phyloP scores from a whole-genome alignment of 2,888 invertebrate species.

The Oxyscelio sp. region DNA sequence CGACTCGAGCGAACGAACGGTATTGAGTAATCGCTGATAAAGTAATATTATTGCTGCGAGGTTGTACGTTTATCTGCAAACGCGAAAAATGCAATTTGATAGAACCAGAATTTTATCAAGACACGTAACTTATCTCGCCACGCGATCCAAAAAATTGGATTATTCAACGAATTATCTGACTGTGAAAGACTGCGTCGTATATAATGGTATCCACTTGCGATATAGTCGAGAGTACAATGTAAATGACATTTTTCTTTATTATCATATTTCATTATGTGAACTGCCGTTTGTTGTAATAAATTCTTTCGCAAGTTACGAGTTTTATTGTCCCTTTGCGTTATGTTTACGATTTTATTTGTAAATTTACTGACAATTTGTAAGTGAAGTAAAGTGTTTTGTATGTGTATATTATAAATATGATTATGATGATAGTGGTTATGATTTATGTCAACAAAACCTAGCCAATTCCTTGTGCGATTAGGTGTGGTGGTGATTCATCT shows the following conservation, averaged over 20 bases:
- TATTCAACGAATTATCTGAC: not conserved
- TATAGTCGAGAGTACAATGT: not conserved
- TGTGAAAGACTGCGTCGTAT: not conserved
- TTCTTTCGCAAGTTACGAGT: too few relatives aligned
- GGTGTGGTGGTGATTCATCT: too few relatives aligned
- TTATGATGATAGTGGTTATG: too few relatives aligned
- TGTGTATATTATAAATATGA: too few relatives aligned
- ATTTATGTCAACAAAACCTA: too few relatives aligned
- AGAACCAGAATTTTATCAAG: not conserved
- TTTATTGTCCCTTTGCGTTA: too few relatives aligned
- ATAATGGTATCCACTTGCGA: not conserved
- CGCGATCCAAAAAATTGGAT: not conserved
- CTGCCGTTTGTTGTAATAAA: too few relatives aligned
- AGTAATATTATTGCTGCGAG: not conserved
- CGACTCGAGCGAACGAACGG: not conserved
- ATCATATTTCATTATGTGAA: too few relatives aligned
- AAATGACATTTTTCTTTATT: not conserved
- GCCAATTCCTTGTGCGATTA: too few relatives aligned
- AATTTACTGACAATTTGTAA: too few relatives aligned
- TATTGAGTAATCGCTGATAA: conserved; percentile 8
- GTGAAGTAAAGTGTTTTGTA: too few relatives aligned
- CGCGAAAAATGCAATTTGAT: not conserved
- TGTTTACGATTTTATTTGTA: too few relatives aligned
- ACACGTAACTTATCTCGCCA: not conserved
- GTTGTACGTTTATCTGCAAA: conserved; percentile 2